These are phyloP conservation scores for Bubalus kerabau DNA, from an alignment of 2,113 vertebrate genomes.

Conservation along the genomic window DNA sequence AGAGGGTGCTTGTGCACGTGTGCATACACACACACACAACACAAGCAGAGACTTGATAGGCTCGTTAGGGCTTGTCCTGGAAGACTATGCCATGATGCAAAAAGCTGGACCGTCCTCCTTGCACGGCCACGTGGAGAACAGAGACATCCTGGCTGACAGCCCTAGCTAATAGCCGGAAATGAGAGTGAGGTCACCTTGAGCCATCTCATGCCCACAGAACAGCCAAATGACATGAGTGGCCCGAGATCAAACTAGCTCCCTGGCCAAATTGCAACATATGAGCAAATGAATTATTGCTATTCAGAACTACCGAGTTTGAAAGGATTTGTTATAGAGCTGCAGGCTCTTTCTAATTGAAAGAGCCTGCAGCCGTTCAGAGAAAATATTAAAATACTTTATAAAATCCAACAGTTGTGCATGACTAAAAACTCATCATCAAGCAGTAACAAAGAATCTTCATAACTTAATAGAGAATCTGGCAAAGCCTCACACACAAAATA, in stretches of 20 bases:
- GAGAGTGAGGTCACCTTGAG: neutral
- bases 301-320: neutral
- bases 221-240: neutral
- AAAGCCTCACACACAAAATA: neutral
- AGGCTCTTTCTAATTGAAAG: too few species aligned
- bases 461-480: neutral
- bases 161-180: neutral
- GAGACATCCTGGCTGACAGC: neutral
- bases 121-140: neutral
- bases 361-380: neutral
- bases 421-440: neutral
- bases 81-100: neutral
- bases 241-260: neutral
- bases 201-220: neutral
- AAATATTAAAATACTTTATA: neutral
- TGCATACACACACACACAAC: neutral
- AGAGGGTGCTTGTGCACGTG: neutral
- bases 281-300: neutral
- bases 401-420: neutral
- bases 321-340: neutral
- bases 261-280: neutral
- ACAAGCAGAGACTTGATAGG: neutral
- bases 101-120: neutral
- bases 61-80: fast-evolving
- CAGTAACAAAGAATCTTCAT: neutral